Percentiles rank a stretch among this genome's conserved stretches.
phyloP scores from a whole-genome alignment of 2,797 vertebrate genomes.

The Sebastes jordani region DNA sequence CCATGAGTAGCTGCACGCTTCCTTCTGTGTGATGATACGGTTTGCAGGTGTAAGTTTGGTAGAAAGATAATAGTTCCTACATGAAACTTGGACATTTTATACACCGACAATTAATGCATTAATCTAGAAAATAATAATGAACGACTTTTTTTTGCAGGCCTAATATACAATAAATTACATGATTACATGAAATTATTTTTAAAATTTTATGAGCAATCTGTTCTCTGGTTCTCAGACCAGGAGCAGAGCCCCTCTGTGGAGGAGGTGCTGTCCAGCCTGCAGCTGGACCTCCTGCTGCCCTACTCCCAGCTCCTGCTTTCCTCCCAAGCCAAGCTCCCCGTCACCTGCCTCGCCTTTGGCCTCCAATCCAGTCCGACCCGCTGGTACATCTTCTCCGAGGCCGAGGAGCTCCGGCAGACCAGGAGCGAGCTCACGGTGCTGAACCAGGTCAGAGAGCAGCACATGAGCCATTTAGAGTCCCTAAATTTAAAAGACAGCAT shows the following conservation, averaged over 20 bases:
- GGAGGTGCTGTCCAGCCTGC: conserved; percentile 82
- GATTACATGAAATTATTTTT: not conserved
- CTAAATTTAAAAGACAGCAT: not conserved
- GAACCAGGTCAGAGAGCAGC: conserved; percentile 64
- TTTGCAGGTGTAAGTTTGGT: too few relatives aligned
- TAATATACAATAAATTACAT: not conserved
- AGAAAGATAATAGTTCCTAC: too few relatives aligned
- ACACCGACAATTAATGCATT: too few relatives aligned
- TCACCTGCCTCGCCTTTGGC: conserved; percentile 86
- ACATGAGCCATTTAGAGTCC: not conserved
- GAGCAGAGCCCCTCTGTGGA: conserved; percentile 48
- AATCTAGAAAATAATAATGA: not conserved
- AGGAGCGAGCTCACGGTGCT: conserved; percentile 83
- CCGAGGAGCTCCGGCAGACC: conserved; percentile 68
- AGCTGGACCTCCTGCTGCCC: conserved; percentile 81
- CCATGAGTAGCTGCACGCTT: too few relatives aligned
- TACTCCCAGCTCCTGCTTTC: conserved; percentile 84
- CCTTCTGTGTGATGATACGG: too few relatives aligned
- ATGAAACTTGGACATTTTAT: too few relatives aligned
- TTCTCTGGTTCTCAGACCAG: conserved; percentile 50
- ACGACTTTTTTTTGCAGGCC: accelerated
- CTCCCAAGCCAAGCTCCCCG: conserved; percentile 84
- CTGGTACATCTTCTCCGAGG: conserved; percentile 88
- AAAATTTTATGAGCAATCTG: not conserved
- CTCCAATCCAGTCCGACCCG: conserved; percentile 70